Evolutionary conservation across 2,797 vertebrate genomes (phyloP), one percentile per base, ranked within the genome.

Genomic region (Paguma larvata): DNA sequence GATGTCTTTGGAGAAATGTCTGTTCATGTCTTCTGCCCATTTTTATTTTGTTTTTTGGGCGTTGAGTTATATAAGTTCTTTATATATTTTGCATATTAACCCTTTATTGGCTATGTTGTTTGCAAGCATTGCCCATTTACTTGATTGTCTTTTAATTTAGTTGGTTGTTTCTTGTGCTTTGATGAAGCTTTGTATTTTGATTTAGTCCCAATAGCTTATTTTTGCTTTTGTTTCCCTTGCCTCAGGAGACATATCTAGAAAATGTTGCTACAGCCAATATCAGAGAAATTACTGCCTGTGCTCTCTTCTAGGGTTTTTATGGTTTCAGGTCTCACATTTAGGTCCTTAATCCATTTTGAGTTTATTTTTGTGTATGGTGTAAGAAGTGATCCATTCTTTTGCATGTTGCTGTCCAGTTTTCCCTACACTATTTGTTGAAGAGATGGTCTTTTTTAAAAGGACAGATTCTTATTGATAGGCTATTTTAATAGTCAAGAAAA

Each of bases 401-500:
- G 38, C 38, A 27, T 8, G 23, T 73, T 44, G 41, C 48, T 46
- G 44, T 46, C 44, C 10, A 51, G 48, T 51, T 51, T 51, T 73
- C 23, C 13, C 23, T 41, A 44, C 70, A 73, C 70, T 23, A 72
- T 73, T 73, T 44, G 13, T 73, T 25, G 23, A 44, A 73, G 70
- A 73, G 6, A 73, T 13, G 5, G 19, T 72, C 34, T 72, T 41
- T 72, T 38, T 30, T 62, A 67, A 72, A 94, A 94, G 72, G 27
- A 41, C 7, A 38, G 32, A 80, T 91, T 93, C 8, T 94, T 91
- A 70, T 30, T 87, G 70, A 63, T 73, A 67, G 18, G 14, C 16
- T 91, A 62, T 87, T 94, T 80, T 87, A 84, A 87, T 73, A 83
- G 27, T 80, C n/a, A 72, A 89, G 25, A 90, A 86, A 94, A 80